Percentiles rank a stretch among this genome's conserved stretches.
Conservation (phyloP, 2,113 vertebrate species). For the Hippocampus guttulatus region DNA sequence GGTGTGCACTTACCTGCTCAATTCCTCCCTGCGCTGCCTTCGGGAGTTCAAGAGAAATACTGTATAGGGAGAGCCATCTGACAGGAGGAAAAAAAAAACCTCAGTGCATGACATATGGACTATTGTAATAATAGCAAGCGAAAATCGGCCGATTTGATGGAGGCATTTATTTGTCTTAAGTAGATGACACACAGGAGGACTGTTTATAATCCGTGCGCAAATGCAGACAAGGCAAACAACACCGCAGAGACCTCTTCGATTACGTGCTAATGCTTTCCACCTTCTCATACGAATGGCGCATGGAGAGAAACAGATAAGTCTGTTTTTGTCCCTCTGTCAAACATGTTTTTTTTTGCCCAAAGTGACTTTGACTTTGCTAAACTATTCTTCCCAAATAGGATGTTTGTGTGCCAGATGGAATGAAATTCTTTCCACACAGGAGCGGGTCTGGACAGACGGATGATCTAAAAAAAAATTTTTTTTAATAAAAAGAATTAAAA, state of each 20-base stretch:
- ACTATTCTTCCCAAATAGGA: constrained; percentile 2
- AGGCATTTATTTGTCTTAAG: neutral
- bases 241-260: neutral
- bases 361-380: constrained; percentile 11
- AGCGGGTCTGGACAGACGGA: neutral
- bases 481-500: too few species aligned
- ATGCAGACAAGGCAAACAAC: neutral
- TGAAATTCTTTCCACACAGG: neutral
- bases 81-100: neutral
- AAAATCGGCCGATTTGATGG: neutral
- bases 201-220: neutral
- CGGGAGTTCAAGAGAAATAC: neutral
- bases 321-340: neutral
- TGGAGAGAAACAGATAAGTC: neutral
- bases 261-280: neutral
- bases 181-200: neutral
- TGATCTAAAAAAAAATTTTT: neutral
- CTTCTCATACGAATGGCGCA: neutral
- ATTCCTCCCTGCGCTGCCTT: too few species aligned
- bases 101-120: neutral
- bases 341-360: neutral
- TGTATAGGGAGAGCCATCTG: neutral
- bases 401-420: constrained; percentile 4
- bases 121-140: neutral
- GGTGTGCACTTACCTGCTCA: too few species aligned